Percentiles rank a stretch among this genome's conserved stretches.
phyloP scores from a whole-genome alignment of 2,797 vertebrate genomes.

The Pangasius sanitwongsei region DNA sequence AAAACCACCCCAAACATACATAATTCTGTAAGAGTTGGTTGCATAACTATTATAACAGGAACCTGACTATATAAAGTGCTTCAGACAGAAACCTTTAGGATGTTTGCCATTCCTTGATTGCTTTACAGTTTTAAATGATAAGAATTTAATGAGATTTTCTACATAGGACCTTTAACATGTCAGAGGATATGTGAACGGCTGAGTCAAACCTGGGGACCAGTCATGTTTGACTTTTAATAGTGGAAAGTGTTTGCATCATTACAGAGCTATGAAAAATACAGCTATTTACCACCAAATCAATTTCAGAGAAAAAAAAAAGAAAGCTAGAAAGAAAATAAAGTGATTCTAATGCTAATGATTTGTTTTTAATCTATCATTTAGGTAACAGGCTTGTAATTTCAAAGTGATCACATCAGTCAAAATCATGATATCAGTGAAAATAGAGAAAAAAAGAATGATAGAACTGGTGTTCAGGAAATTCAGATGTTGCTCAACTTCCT shows the following conservation, averaged over 20 bases:
- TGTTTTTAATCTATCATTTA: not conserved
- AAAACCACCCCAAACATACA: not conserved
- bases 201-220: not conserved
- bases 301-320: not conserved
- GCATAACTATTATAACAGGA: not conserved
- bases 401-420: not conserved
- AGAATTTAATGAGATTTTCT: not conserved
- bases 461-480: not conserved
- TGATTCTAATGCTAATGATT: not conserved
- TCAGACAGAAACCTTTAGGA: not conserved
- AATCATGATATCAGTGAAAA: not conserved
- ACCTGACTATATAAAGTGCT: not conserved
- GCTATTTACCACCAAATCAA: not conserved
- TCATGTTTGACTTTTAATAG: constrained; percentile 1
- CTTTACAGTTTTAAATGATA: not conserved
- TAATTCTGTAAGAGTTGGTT: not conserved
- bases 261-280: not conserved
- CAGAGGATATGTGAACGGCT: not conserved
- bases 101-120: not conserved
- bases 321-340: not conserved
- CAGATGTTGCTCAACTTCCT: not conserved
- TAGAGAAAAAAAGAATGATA: not conserved
- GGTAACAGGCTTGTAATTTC: not conserved
- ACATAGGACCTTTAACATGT: not conserved
- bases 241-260: not conserved